A percentile compares a stretch with the other conserved stretches of the same genome.
Evolutionary conservation across 2,113 vertebrate species (phyloP).

Genomic region (Bambusicola thoracicus): DNA sequence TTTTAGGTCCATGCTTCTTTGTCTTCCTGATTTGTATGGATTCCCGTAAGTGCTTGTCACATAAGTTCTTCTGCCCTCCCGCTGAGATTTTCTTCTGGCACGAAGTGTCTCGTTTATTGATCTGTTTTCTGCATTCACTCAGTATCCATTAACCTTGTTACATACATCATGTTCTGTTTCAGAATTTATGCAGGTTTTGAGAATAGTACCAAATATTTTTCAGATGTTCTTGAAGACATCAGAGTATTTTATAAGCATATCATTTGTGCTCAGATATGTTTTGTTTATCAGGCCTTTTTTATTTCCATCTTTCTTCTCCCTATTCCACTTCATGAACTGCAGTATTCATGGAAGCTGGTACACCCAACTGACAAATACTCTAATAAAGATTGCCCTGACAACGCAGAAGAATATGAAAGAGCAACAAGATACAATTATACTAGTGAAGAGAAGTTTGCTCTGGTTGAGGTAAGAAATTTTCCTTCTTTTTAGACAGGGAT

Average conservation of each 20-base stretch:
- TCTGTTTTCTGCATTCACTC: background rate
- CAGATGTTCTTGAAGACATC: background rate
- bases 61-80: background rate
- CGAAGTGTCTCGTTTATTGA: background rate
- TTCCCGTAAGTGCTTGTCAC: background rate
- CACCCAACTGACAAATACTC: slow-evolving; percentile 92
- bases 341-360: slow-evolving; percentile 92
- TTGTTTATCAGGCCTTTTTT: background rate
- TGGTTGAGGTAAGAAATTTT: slow-evolving; percentile 83
- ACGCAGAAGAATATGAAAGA: slow-evolving; percentile 89
- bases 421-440: slow-evolving; percentile 92
- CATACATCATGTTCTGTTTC: background rate
- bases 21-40: background rate
- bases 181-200: background rate
- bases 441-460: slow-evolving; percentile 89
- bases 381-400: slow-evolving; percentile 91
- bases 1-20: background rate
- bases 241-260: background rate
- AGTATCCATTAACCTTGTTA: background rate
- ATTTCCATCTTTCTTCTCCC: background rate
- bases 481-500: background rate
- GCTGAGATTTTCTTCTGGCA: background rate
- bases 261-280: background rate
- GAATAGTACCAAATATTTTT: background rate
- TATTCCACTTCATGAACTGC: background rate